Base-by-base conservation (phyloP, 2,113 vertebrate species). In the Eubucco bourcierii region DNA sequence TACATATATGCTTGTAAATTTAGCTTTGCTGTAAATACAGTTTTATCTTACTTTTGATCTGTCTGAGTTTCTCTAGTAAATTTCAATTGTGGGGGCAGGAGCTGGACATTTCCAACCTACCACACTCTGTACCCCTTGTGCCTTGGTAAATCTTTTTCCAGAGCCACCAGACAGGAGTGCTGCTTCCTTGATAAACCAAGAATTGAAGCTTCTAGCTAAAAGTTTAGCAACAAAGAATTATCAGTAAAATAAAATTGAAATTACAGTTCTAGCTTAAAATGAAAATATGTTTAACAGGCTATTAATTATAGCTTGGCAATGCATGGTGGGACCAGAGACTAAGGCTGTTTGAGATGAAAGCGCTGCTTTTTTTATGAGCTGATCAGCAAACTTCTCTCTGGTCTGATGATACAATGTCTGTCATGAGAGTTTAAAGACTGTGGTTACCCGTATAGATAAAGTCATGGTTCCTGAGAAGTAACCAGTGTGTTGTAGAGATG, bases 281-380 rank as follows among this genome's bases (percentile, higher is more conserved):
- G 58, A 46, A 76, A 67, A 60, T 41, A 10, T 39, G 5, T 41
- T 82, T 79, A 39, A 39, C 28, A 28, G 13, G 50, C 5, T 60
- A 15, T 31, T 39, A 81, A 53, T 33, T 59, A 59, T 59, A 31
- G 10, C 7, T 56, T 90, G 28, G 23, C 28, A 27, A 31, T 8
- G 12, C 2, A 0, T 52, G 17, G 9, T 1, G 7, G 19, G 13
- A 5, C 3, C 72, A 37, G 28, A 28, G 0, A 1, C 15, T 60
- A 24, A 1, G n/a, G 52, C 27, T 70, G 12, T 44, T 64, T 73
- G n/a, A 72, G 21, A n/a, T 7, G 19, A 21, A 25, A 31, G 1
- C 14, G 56, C 25, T 56, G 6, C 31, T 85, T 63, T 34, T n/a
- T 70, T 80, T 17, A 23, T 44, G 58, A 86, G 31, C 67, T 41